These are phyloP conservation scores for Hippasteria phrygiana DNA, from an alignment of 53 echinoderm and acorn worm genomes.

Conservation along the genomic window DNA sequence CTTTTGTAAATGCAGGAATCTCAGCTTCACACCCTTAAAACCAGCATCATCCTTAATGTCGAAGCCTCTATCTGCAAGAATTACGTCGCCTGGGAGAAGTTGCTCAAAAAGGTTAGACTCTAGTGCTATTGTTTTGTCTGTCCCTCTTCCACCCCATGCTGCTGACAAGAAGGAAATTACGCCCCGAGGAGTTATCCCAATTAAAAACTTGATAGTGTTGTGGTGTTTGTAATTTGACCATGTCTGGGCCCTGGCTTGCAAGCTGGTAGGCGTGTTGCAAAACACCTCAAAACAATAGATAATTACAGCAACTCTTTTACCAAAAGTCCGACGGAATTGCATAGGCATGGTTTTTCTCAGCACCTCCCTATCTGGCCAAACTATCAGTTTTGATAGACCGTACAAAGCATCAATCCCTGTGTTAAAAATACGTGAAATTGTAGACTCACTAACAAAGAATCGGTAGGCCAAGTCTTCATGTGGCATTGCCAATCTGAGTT, in stretches of 20 bases:
- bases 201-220: conserved; percentile 62
- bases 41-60: conserved; percentile 53
- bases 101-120: conserved; percentile 22
- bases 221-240: conserved; percentile 59
- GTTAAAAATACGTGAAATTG: neutral
- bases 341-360: conserved; percentile 47
- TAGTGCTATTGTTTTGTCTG: conserved; percentile 48
- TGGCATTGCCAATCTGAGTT: conserved; percentile 21
- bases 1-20: conserved; percentile 40
- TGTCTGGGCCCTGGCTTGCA: conserved; percentile 41
- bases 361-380: conserved; percentile 37
- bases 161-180: conserved; percentile 50
- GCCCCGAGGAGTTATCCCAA: conserved; percentile 32
- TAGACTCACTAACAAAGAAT: conserved; percentile 10
- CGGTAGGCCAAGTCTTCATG: conserved; percentile 30
- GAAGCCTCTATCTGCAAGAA: conserved; percentile 52
- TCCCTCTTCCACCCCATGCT: conserved; percentile 52
- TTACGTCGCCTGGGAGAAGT: conserved; percentile 15
- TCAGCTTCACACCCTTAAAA: conserved; percentile 41
- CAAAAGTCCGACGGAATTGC: conserved; percentile 39
- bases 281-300: conserved; percentile 53
- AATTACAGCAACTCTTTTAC: conserved; percentile 48
- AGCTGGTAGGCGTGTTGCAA: conserved; percentile 15
- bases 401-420: conserved; percentile 13
- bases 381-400: conserved; percentile 8